Evolutionary conservation across 2,797 vertebrate genomes (phyloP).

Genomic region (Euthynnus affinis): DNA sequence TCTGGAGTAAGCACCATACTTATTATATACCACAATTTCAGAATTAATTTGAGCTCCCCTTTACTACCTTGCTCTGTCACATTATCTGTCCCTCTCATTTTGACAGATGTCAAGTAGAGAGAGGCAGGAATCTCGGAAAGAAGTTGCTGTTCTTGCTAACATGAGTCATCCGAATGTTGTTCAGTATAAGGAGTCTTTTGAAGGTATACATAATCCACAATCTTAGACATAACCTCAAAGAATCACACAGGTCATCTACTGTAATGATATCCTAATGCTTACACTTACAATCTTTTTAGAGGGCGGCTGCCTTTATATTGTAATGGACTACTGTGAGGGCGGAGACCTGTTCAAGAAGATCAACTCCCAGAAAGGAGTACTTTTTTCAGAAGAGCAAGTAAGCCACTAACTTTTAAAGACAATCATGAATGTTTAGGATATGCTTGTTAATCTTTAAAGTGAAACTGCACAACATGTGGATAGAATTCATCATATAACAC

Average conservation of each 20-base stretch:
- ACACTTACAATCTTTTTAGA: constrained; percentile 82
- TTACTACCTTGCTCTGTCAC: background rate
- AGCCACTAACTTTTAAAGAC: constrained; percentile 28
- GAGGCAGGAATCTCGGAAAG: constrained; percentile 95
- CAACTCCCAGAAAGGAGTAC: constrained; percentile 94
- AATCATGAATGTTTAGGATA: background rate
- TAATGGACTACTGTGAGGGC: constrained; percentile 99
- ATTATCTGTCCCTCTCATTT: constrained; percentile 3
- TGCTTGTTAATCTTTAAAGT: background rate
- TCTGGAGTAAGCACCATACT: constrained; percentile 87
- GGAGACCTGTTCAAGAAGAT: constrained; percentile 98
- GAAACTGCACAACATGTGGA: background rate
- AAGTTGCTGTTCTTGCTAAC: constrained; percentile 96
- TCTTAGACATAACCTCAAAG: background rate
- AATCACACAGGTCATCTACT: background rate
- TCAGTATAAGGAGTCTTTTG: constrained; percentile 97
- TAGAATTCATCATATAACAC: background rate
- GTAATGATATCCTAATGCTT: background rate
- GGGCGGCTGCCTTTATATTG: constrained; percentile 96
- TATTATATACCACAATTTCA: background rate
- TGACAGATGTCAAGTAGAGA: constrained; percentile 96
- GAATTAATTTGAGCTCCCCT: background rate
- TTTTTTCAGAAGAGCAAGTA: constrained; percentile 96
- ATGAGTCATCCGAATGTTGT: constrained; percentile 99
- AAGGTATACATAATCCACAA: constrained; percentile 86